These are phyloP conservation scores for Atrichornis clamosus DNA, from an alignment of 2,113 vertebrate genomes.

Conservation along the genomic window DNA sequence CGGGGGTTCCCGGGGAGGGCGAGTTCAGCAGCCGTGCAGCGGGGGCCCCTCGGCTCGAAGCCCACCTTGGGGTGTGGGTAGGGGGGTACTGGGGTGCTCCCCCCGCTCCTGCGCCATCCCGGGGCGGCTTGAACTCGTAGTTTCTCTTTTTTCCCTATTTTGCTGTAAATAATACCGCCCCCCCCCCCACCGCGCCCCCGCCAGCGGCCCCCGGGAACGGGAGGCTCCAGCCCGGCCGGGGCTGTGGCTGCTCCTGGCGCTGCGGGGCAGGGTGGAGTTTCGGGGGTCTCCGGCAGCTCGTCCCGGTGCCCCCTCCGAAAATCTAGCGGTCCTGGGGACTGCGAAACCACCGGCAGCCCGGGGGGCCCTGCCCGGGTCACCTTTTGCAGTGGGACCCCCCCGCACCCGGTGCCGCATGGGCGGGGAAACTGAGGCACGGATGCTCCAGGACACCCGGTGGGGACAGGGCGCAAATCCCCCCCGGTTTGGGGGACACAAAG, in stretches of 20 bases:
- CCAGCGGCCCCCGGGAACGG: not conserved
- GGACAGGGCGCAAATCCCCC: not conserved
- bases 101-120: not conserved
- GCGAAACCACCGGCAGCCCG: not conserved
- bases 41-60: not conserved
- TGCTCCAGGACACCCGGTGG: not conserved
- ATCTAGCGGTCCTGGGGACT: not conserved
- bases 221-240: not conserved
- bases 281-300: not conserved
- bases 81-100: not conserved
- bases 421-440: constrained; percentile 32
- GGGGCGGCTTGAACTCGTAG: not conserved
- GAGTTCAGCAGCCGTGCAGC: not conserved
- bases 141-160: not conserved
- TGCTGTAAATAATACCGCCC: not conserved
- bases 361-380: not conserved
- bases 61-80: accelerated
- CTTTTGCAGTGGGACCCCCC: not conserved
- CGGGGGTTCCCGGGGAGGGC: not conserved
- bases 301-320: not conserved
- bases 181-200: not conserved
- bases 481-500: not conserved
- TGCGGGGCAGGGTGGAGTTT: not conserved
- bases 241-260: not conserved
- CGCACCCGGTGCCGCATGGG: too few relatives aligned